Evolutionary conservation across 2,888 invertebrate species (phyloP), one percentile per base, ranked within the genome.

Genomic region (Zhuqinia jingwanae): DNA sequence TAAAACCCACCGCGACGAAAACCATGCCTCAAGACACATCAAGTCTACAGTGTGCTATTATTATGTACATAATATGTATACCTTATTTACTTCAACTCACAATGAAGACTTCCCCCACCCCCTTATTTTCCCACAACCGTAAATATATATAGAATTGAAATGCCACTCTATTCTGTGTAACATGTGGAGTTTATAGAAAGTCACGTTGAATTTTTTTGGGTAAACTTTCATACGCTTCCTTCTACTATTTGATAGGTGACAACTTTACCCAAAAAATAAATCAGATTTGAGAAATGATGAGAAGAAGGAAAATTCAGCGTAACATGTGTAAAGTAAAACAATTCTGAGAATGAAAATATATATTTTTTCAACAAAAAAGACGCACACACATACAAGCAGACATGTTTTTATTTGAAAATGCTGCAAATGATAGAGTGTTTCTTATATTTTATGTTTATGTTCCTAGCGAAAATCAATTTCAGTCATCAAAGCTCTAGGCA

Each of bases 251-350:
- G 83, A 83, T 76, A 53, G 53, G 65, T 76, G 76, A 76, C 73
- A 83, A 83, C 65, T 83, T 75, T 82, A 53, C 15, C 42, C 45
- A 60, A 82, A 83, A 75, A 83, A 75, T 65, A 83, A 83, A 83
- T 83, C 76, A 76, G 65, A 30, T 65, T 83, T 76, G 50, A 65
- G 53, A 53, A 65, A 65, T 53, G 73, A 63, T n/a, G 73, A 25
- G 10, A 20, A 50, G 15, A 11, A 3, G 20, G n/a, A 20, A 58
- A 27, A 42, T 10, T 22, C 68, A 25, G 20, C 22, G 30, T n/a
- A 13, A 8, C 36, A 36, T 36, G 36, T 36, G 36, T 36, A 63
- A 15, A 47, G 45, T n/a, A 45, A 45, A 68, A 45, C 45, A 68
- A 45, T 22, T 27, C 45, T 47, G 47, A n/a, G 70, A 50, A 42